These are phyloP conservation scores for Drosophila melanosoma DNA, from an alignment of 2,888 invertebrate species.

Conservation along the genomic window DNA sequence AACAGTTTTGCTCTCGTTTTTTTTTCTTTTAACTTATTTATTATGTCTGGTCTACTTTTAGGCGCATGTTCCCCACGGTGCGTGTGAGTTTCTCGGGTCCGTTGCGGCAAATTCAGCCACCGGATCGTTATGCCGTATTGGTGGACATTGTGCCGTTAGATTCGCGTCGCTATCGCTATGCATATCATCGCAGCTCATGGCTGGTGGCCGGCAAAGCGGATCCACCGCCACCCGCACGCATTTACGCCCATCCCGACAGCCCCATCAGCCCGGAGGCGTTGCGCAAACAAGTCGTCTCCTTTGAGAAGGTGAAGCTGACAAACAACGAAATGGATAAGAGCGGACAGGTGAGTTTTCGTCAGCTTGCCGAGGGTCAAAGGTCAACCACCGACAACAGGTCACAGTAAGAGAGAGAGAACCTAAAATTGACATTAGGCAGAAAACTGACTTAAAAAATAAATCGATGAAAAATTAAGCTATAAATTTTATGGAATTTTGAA, in stretches of 20 bases:
- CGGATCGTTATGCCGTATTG: slow-evolving; percentile 95
- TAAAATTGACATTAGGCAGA: background rate
- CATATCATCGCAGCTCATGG: slow-evolving; percentile 99
- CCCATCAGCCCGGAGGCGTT: slow-evolving; percentile 98
- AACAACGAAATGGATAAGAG: slow-evolving; percentile 99
- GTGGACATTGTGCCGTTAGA: slow-evolving; percentile 99
- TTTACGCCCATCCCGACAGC: slow-evolving; percentile 98
- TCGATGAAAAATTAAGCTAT: background rate
- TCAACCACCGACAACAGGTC: background rate
- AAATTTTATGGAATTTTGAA: background rate
- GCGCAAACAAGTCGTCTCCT: slow-evolving; percentile 97
- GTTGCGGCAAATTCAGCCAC: slow-evolving; percentile 88
- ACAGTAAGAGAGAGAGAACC: background rate
- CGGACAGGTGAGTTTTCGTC: slow-evolving; percentile 89
- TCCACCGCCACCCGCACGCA: slow-evolving; percentile 96
- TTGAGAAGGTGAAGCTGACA: slow-evolving; percentile 99
- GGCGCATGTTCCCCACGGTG: slow-evolving; percentile 99
- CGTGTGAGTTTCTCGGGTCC: slow-evolving; percentile 95
- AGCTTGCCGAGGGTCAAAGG: slow-evolving; percentile 21
- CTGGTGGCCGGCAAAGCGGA: slow-evolving; percentile 99
- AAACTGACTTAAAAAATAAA: too few relatives aligned
- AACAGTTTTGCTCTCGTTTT: slow-evolving; percentile 3
- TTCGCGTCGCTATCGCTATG: slow-evolving; percentile 98
- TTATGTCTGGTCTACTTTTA: slow-evolving; percentile 85
- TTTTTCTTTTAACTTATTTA: background rate